Percentiles rank a stretch among this genome's conserved stretches.
phyloP scores from a whole-genome alignment of 2,888 invertebrate genomes.

The Drosophila melanocephala region DNA sequence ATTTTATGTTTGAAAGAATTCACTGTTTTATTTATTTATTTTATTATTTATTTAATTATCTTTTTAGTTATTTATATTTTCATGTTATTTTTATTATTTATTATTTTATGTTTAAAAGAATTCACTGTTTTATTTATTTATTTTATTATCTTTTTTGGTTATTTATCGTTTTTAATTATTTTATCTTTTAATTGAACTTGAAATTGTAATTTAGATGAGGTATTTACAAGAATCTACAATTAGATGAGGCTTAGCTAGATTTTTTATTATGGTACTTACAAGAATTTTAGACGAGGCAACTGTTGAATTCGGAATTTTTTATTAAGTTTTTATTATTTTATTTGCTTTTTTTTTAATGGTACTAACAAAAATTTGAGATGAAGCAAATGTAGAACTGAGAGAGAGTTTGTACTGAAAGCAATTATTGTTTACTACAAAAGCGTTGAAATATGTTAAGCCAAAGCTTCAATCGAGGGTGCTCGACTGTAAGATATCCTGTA shows the following conservation, averaged over 20 bases:
- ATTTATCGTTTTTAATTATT: neutral
- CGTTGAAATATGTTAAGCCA: slow-evolving; percentile 65
- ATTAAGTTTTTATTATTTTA: neutral
- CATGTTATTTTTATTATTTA: neutral
- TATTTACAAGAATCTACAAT: neutral
- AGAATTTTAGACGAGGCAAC: neutral
- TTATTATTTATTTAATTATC: neutral
- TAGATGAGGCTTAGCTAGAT: neutral
- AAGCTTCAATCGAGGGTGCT: neutral
- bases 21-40: neutral
- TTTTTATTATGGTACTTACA: neutral
- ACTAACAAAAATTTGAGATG: neutral
- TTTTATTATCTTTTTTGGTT: neutral
- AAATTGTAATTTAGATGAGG: neutral
- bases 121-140: neutral
- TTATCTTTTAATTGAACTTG: neutral
- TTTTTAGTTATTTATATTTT: neutral
- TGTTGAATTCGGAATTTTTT: neutral
- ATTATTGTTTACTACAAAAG: slow-evolving; percentile 17
- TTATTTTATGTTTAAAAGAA: neutral
- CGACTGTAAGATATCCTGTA: neutral
- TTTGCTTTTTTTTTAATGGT: neutral
- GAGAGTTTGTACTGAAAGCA: slow-evolving; percentile 32
- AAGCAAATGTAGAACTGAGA: neutral
- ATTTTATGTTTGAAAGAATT: neutral